A percentile compares a stretch with the other conserved stretches of the same genome.
phyloP scores from a whole-genome alignment of 2,797 vertebrate genomes.

The Sardinella longiceps region DNA sequence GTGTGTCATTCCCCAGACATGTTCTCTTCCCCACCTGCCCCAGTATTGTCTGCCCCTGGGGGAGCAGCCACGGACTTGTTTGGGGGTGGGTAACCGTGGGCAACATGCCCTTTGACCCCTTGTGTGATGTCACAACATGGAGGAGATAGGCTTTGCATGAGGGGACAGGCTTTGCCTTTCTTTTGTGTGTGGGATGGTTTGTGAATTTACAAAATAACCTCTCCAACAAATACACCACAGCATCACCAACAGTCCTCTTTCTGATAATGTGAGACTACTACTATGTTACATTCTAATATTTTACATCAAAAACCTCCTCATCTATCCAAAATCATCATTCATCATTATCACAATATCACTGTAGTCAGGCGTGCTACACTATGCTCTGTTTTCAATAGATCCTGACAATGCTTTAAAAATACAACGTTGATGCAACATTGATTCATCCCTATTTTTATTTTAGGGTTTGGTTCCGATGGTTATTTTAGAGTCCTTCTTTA shows the following conservation, averaged over 20 bases:
- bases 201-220: not conserved
- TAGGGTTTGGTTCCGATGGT: not conserved
- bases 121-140: not conserved
- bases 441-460: not conserved
- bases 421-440: not conserved
- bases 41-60: conserved; percentile 82
- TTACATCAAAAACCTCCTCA: not conserved
- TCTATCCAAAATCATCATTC: not conserved
- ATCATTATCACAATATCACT: not conserved
- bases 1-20: conserved; percentile 71
- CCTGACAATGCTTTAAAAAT: not conserved
- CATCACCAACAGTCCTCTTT: not conserved
- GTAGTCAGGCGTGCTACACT: not conserved
- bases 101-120: not conserved
- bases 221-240: not conserved
- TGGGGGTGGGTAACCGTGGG: conserved; percentile 89
- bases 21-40: conserved; percentile 86
- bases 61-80: conserved; percentile 93
- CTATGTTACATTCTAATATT: not conserved
- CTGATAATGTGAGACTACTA: not conserved
- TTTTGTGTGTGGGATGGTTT: conserved; percentile 26
- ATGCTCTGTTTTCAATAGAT: not conserved
- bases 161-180: not conserved
- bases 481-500: not conserved
- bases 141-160: too few relatives aligned